phyloP scores from a whole-genome alignment of 2,888 invertebrate species.

The Philonicus albiceps region DNA sequence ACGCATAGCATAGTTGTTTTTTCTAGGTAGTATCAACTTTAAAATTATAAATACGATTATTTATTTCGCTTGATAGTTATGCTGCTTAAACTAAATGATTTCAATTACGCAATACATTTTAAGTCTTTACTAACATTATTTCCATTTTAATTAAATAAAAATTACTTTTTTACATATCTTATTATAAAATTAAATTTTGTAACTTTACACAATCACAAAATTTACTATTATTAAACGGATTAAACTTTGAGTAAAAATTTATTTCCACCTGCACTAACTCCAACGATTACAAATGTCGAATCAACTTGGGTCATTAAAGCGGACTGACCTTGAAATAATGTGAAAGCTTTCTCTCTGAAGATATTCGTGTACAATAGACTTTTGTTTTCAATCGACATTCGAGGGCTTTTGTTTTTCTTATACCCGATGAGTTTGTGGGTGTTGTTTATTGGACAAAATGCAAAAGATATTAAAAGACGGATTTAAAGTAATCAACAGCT shows the following conservation, averaged over 20 bases:
- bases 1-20: too few species aligned
- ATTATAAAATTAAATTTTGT: not conserved
- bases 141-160: not conserved
- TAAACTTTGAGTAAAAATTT: too few species aligned
- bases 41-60: not conserved
- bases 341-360: too few species aligned
- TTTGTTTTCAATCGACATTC: not conserved
- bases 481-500: not conserved
- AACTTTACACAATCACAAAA: too few species aligned
- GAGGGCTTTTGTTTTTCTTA: not conserved
- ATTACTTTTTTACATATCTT: not conserved
- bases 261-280: not conserved
- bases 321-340: too few species aligned
- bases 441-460: not conserved
- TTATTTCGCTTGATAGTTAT: not conserved
- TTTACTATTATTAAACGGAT: too few species aligned
- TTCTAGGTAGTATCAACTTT: not conserved
- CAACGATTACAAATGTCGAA: not conserved
- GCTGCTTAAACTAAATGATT: not conserved
- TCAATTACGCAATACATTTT: not conserved
- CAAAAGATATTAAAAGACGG: not conserved
- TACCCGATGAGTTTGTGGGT: not conserved
- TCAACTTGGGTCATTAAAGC: not conserved
- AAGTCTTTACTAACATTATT: not conserved
- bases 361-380: too few species aligned